These are phyloP conservation scores for Camponotus vicinus DNA, from an alignment of 1,140 invertebrate species.

Conservation along the genomic window DNA sequence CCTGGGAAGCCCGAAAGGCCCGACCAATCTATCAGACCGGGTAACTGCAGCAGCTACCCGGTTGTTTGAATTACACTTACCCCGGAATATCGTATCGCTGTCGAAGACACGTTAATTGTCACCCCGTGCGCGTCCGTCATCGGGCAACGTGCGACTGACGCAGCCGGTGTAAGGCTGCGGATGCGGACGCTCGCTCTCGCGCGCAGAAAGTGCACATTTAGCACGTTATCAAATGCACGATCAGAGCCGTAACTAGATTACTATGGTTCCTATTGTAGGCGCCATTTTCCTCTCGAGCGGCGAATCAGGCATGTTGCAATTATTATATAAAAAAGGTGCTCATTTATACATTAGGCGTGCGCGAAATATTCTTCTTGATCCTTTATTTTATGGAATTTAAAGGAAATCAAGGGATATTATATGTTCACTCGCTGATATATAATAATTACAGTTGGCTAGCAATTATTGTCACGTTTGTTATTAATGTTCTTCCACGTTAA, in stretches of 20 bases:
- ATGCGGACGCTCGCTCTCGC: conserved; percentile 37
- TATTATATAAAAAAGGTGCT: background rate
- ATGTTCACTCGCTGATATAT: background rate
- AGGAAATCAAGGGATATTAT: background rate
- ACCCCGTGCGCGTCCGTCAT: conserved; percentile 55
- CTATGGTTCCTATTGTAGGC: background rate
- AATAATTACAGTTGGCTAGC: background rate
- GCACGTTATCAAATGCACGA: conserved; percentile 68
- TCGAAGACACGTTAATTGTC: conserved; percentile 40
- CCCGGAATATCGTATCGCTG: conserved; percentile 24
- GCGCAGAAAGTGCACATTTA: conserved; percentile 69
- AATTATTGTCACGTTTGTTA: background rate
- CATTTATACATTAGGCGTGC: background rate
- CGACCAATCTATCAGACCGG: background rate
- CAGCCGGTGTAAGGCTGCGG: conserved; percentile 27
- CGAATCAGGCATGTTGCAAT: conserved; percentile 13
- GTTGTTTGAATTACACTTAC: background rate
- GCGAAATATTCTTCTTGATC: background rate
- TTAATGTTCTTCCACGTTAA: background rate
- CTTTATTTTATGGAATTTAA: background rate
- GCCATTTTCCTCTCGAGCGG: background rate
- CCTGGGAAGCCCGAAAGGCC: background rate
- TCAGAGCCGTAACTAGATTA: conserved; percentile 41
- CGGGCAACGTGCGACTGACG: conserved; percentile 58
- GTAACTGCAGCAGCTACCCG: background rate